Conservation (phyloP, 2,888 invertebrate genomes). For the Hymenopus coronatus region DNA sequence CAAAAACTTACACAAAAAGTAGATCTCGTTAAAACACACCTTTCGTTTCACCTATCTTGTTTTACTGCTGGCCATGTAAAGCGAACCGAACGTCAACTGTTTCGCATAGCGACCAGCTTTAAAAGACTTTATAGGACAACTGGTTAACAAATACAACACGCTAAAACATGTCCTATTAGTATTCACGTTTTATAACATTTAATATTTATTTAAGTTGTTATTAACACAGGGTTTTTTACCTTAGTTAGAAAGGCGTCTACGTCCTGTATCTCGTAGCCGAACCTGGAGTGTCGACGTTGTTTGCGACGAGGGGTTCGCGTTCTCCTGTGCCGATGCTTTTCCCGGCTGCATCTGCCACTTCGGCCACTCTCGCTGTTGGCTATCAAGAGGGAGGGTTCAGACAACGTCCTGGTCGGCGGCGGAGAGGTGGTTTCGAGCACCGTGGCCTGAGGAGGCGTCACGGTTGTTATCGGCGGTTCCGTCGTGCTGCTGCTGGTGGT, state of each 20-base stretch:
- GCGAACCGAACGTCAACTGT: too few species aligned
- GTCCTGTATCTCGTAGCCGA: conserved; percentile 79
- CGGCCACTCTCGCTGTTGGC: conserved; percentile 22
- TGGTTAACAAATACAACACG: too few species aligned
- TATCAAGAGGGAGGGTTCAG: conserved; percentile 30
- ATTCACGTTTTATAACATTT: too few species aligned
- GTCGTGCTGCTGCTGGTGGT: neutral
- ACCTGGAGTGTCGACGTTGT: conserved; percentile 45
- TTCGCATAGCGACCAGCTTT: too few species aligned
- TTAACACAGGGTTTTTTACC: conserved; percentile 47
- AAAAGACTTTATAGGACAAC: too few species aligned
- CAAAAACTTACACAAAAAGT: too few species aligned
- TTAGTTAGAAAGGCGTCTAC: conserved; percentile 75
- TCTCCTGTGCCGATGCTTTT: conserved; percentile 29
- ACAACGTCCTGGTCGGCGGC: conserved; percentile 30
- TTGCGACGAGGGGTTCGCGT: conserved; percentile 24
- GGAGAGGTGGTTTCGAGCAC: conserved; percentile 37
- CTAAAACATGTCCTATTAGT: too few species aligned
- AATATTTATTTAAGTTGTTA: too few species aligned
- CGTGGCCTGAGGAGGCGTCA: neutral
- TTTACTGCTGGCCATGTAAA: too few species aligned
- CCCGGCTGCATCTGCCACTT: conserved; percentile 24
- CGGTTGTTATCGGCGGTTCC: neutral
- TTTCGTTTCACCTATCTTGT: too few species aligned
- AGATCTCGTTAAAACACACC: too few species aligned